Conservation (phyloP, 2,113 vertebrate genomes). For the Camarhynchus parvulus region DNA sequence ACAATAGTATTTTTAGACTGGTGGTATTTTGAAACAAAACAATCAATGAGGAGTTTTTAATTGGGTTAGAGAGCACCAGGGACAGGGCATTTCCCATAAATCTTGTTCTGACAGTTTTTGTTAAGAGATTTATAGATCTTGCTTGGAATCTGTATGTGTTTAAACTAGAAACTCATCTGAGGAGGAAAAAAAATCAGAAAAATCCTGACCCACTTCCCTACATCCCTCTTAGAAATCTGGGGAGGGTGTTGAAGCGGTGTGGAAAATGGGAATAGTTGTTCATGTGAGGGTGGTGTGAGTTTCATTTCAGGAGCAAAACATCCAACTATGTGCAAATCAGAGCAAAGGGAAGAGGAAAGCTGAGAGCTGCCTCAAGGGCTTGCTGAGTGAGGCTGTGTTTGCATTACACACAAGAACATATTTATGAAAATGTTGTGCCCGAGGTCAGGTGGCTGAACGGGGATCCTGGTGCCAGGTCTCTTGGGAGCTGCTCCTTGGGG, state of each 20-base stretch:
- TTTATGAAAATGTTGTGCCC: background rate
- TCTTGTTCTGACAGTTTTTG: conserved; percentile 4
- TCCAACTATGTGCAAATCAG: background rate
- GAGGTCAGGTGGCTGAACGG: background rate
- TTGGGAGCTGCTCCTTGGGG: background rate
- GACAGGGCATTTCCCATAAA: background rate
- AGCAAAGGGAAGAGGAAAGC: background rate
- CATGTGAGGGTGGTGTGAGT: background rate
- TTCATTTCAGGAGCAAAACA: background rate
- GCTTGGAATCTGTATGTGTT: background rate
- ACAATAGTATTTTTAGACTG: conserved; percentile 3
- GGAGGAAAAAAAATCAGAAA: background rate
- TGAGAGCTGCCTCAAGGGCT: background rate
- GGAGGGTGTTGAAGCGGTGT: background rate
- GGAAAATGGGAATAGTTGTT: background rate
- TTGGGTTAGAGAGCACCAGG: conserved; percentile 5
- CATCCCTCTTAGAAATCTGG: background rate
- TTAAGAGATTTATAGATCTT: conserved; percentile 5
- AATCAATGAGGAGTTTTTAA: background rate
- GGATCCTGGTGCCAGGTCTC: background rate
- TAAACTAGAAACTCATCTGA: background rate
- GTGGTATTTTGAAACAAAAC: conserved; percentile 3
- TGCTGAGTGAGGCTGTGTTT: background rate
- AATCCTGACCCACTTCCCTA: background rate
- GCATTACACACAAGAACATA: background rate